These are phyloP conservation scores for Ornithorhynchus anatinus DNA, from an alignment of 2,113 vertebrate genomes.

Conservation along the genomic window DNA sequence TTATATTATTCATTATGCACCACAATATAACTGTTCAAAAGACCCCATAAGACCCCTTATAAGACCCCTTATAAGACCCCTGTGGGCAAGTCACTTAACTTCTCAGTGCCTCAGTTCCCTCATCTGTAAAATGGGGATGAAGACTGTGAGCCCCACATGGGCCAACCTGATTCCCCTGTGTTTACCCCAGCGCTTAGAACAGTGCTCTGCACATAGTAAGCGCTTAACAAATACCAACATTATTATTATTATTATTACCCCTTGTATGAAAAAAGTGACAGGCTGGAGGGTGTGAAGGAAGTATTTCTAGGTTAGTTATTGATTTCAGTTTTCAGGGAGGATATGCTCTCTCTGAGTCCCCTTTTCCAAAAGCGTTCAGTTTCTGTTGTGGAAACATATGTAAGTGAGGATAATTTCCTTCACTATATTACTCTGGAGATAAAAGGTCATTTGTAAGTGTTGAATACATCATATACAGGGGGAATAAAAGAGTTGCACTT, in stretches of 20 bases:
- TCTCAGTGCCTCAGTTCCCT: no score
- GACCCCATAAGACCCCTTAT: not conserved
- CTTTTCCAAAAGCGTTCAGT: not conserved
- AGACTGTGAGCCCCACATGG: no score
- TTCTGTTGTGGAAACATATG: rapidly evolving
- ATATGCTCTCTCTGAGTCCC: not conserved
- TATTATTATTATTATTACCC: not conserved
- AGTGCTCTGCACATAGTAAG: no score
- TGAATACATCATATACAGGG: not conserved
- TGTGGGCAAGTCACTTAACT: no score
- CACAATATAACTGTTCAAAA: not conserved
- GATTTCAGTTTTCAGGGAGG: not conserved
- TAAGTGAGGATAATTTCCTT: not conserved
- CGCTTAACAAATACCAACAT: no score
- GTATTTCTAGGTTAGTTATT: not conserved
- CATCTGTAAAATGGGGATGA: no score
- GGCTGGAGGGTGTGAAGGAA: not conserved
- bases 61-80: not conserved
- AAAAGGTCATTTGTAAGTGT: slow-evolving; percentile 13
- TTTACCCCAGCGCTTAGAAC: no score
- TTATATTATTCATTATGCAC: not conserved
- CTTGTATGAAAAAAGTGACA: not conserved
- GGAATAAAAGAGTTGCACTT: not conserved
- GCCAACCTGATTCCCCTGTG: no score
- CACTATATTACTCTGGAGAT: not conserved